Conservation (phyloP, 1,140 invertebrate species). For the Drosophila equinoxialis region DNA sequence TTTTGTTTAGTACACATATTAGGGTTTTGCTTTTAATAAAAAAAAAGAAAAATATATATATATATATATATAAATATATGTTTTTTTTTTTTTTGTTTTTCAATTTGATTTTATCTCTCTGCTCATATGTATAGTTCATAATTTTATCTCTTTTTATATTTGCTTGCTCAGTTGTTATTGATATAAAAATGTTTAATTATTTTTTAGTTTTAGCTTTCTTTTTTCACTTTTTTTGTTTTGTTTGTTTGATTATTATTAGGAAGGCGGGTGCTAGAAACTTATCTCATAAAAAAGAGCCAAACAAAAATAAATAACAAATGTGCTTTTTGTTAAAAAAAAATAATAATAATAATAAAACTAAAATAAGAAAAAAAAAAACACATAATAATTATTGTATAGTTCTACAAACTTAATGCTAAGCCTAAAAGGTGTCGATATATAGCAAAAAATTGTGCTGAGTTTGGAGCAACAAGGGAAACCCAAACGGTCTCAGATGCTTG, state of each 20-base stretch:
- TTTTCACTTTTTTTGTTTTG: conserved; percentile 31
- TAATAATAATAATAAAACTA: conserved; percentile 38
- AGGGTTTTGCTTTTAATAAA: conserved; percentile 73
- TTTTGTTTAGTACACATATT: conserved; percentile 69
- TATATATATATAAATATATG: conserved; percentile 78
- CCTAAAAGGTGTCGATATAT: conserved; percentile 57
- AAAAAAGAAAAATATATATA: conserved; percentile 52
- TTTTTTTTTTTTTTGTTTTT: conserved; percentile 53
- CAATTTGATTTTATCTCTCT: conserved; percentile 79
- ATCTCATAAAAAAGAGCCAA: conserved; percentile 50
- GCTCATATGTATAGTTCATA: conserved; percentile 78
- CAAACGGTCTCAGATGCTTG: conserved; percentile 19
- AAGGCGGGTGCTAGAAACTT: conserved; percentile 24
- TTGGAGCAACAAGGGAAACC: conserved; percentile 20
- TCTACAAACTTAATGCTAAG: conserved; percentile 46
- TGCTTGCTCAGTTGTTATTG: conserved; percentile 53
- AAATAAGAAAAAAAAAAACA: conserved; percentile 20
- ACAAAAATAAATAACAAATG: conserved; percentile 75
- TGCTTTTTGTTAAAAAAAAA: conserved; percentile 67
- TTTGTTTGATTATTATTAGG: conserved; percentile 29
- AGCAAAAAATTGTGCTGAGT: conserved; percentile 43
- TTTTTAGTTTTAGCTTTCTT: conserved; percentile 30
- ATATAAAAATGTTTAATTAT: conserved; percentile 31
- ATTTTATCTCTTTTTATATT: conserved; percentile 52
- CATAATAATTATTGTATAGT: conserved; percentile 33